Evolutionary conservation across 2,797 vertebrate genomes (phyloP), one percentile per base, ranked within the genome.

Genomic region (Melopsittacus undulatus): DNA sequence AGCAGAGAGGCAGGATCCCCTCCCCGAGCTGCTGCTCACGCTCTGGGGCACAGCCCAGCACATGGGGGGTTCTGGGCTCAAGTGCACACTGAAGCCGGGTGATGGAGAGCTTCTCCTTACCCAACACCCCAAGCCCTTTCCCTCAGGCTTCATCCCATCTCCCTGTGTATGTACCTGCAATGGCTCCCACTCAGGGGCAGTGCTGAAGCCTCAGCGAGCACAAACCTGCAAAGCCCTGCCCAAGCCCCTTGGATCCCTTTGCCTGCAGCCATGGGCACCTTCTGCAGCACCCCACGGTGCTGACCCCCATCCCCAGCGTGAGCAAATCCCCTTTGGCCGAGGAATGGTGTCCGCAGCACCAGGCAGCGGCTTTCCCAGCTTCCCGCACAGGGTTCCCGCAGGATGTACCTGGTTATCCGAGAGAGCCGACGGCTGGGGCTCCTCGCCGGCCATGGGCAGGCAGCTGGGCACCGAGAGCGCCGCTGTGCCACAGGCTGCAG

Each of bases 271-370:
- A 1, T 1, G n/a, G 13, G 20, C 18, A 1, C 66, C 27, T 2
- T 1, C 12, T 16, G 19, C 43, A 4, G 45, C 19, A 7, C 20
- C 51, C n/a, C 26, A 5, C 2, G 3, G 18, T 1, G 4, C 29
- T 5, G 48, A 5, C 23, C 32, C 61, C 49, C 40, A 10, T 3
- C 17, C 3, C 64, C 4, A 7, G 51, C 0, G 3, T 0, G 11
- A 24, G 29, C 40, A 32, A 32, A 42, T 7, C 57, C 38, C 43
- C 61, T 17, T 3, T 1, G 1, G 85, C 57, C 34, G 7, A 36
- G 57, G 22, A 5, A 3, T 0, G 27, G 36, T 32, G 54, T 3
- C 29, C 0, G 42, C 40, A 3, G 32, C 2, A 1, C 9, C 32
- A 3, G 3, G 78, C 78, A 5, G 67, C 4, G 3, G 7, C 70